Conservation (phyloP, 2,888 invertebrate genomes). For the Lissocephala sabroskyi region DNA sequence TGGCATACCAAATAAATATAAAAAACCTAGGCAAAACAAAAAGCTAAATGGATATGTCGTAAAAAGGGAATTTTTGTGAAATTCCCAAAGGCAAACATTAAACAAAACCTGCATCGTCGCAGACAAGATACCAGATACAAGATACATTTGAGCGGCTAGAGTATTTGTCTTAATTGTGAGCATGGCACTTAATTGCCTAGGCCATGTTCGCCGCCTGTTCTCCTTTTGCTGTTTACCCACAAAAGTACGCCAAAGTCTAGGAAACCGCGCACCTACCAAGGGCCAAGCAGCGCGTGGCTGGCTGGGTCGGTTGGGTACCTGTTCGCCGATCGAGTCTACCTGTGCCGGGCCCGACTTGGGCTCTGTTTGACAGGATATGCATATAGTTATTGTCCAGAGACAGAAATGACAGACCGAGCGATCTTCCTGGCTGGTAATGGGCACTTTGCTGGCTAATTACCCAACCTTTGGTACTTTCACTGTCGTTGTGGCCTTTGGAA, state of each 20-base stretch:
- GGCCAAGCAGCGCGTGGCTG: conserved; percentile 43
- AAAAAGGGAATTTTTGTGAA: conserved; percentile 56
- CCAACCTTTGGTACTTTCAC: conserved; percentile 47
- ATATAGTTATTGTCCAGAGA: conserved; percentile 13
- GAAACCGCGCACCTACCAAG: conserved; percentile 5
- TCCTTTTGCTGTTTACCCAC: neutral
- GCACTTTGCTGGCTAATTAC: conserved; percentile 38
- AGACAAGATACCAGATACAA: conserved; percentile 25
- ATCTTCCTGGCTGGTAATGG: too few relatives aligned
- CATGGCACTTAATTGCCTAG: neutral
- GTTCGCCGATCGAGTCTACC: conserved; percentile 32
- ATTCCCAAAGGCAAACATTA: conserved; percentile 53
- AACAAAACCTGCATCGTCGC: conserved; percentile 13
- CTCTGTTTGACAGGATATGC: conserved; percentile 60
- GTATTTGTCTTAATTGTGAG: conserved; percentile 38
- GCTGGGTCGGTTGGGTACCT: conserved; percentile 32
- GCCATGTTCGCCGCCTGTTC: neutral
- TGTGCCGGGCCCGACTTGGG: conserved; percentile 31
- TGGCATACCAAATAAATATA: conserved; percentile 16
- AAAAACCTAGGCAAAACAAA: conserved; percentile 32
- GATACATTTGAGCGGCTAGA: conserved; percentile 15
- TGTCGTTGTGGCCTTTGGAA: conserved; percentile 35
- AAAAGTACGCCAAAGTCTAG: conserved; percentile 37
- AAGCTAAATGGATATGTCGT: conserved; percentile 33
- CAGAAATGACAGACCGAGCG: conserved; percentile 27